phyloP scores from a whole-genome alignment of 2,113 vertebrate genomes.

The Tragelaphus scriptus region DNA sequence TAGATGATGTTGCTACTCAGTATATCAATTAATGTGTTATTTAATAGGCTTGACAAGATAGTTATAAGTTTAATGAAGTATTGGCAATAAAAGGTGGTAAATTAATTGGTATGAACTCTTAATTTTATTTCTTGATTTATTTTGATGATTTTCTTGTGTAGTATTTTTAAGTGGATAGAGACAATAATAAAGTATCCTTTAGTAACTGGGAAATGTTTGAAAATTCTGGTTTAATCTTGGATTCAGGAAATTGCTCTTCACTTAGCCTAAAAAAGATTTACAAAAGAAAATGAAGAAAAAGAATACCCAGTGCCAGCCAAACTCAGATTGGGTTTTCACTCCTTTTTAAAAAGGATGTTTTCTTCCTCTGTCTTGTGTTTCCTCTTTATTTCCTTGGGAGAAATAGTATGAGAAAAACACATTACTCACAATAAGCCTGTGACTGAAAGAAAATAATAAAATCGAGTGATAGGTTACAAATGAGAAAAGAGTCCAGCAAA shows the following conservation, averaged over 20 bases:
- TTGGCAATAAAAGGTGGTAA: neutral
- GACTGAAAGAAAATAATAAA: slow-evolving; percentile 68
- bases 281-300: slow-evolving; percentile 19
- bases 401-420: slow-evolving; percentile 41
- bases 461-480: slow-evolving; percentile 59
- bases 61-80: neutral
- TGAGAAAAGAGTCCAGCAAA: slow-evolving; percentile 48
- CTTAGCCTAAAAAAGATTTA: neutral
- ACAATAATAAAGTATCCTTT: neutral
- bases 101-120: slow-evolving; percentile 11
- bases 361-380: neutral
- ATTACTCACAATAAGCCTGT: slow-evolving; percentile 50
- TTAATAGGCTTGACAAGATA: neutral
- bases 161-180: slow-evolving; percentile 52
- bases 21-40: neutral
- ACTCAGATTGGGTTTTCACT: slow-evolving; percentile 51
- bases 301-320: neutral
- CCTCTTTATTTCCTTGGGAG: slow-evolving; percentile 42
- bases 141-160: neutral
- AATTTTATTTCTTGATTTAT: slow-evolving; percentile 35
- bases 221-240: neutral
- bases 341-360: neutral
- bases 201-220: neutral
- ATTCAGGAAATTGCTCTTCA: neutral
- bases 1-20: neutral